Evolutionary conservation across 2,888 invertebrate genomes (phyloP).

Genomic region (Ganaspis brasiliensis): DNA sequence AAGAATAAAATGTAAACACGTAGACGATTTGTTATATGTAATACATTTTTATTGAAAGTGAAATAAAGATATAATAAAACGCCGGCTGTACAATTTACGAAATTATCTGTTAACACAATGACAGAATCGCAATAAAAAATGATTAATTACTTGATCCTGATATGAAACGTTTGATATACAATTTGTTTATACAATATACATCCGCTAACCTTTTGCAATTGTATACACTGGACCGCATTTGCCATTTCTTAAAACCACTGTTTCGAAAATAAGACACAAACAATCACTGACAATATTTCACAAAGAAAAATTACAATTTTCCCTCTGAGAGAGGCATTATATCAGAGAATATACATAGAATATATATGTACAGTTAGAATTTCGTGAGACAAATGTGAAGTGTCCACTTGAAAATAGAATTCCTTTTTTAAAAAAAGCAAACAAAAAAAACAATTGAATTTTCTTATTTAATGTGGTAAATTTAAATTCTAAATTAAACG

Average conservation of each 20-base stretch:
- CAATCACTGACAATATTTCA: conserved; percentile 28
- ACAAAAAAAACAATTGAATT: too few relatives aligned
- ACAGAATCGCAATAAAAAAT: neutral
- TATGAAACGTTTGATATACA: conserved; percentile 32
- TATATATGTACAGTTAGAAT: conserved; percentile 9
- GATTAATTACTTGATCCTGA: neutral
- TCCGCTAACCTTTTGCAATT: conserved; percentile 34
- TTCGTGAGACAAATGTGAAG: conserved; percentile 40
- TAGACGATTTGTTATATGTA: neutral
- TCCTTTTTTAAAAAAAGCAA: neutral
- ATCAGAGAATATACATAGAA: conserved; percentile 27
- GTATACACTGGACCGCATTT: conserved; percentile 22
- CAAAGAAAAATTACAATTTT: conserved; percentile 18
- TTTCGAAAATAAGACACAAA: neutral
- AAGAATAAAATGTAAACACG: neutral
- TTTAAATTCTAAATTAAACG: neutral
- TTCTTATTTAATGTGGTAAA: too few relatives aligned
- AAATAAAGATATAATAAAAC: conserved; percentile 22
- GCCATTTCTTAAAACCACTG: conserved; percentile 11
- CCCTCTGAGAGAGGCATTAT: neutral
- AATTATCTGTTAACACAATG: neutral
- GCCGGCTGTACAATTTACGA: conserved; percentile 14
- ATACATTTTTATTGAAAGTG: conserved; percentile 35
- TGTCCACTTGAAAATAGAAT: conserved; percentile 36
- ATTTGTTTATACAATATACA: conserved; percentile 23